Conservation (phyloP, 2,797 vertebrate species). For the Podarcis siculus region DNA sequence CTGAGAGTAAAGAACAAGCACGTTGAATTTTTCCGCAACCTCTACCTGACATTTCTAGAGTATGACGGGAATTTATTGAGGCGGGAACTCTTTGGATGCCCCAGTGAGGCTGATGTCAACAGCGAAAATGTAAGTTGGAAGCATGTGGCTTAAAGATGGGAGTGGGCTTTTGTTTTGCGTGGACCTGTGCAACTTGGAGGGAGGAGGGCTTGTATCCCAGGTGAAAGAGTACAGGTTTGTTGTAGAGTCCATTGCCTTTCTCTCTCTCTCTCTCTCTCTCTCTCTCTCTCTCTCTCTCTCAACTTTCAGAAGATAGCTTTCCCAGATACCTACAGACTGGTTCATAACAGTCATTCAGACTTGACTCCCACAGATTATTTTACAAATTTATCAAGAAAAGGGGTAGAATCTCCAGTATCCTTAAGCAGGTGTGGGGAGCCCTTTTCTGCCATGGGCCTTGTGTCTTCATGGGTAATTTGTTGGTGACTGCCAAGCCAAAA, state of each 20-base stretch:
- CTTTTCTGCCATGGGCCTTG: neutral
- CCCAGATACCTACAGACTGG: neutral
- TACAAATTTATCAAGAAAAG: neutral
- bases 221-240: neutral
- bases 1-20: conserved; percentile 98
- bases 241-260: neutral
- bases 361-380: neutral
- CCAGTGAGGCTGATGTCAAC: conserved; percentile 92
- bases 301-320: neutral
- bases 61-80: conserved; percentile 95
- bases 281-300: neutral
- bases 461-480: neutral
- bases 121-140: conserved; percentile 90
- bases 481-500: neutral
- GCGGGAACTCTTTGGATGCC: conserved; percentile 94
- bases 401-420: neutral
- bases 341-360: neutral
- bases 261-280: neutral
- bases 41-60: conserved; percentile 96
- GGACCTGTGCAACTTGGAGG: neutral
- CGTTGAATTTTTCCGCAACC: conserved; percentile 96
- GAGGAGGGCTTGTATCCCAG: conserved; percentile 6
- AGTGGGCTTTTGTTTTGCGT: neutral
- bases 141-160: fast-evolving
- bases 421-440: neutral